Base-by-base conservation (phyloP, 1,140 invertebrate species). In the Camponotus floridanus region DNA sequence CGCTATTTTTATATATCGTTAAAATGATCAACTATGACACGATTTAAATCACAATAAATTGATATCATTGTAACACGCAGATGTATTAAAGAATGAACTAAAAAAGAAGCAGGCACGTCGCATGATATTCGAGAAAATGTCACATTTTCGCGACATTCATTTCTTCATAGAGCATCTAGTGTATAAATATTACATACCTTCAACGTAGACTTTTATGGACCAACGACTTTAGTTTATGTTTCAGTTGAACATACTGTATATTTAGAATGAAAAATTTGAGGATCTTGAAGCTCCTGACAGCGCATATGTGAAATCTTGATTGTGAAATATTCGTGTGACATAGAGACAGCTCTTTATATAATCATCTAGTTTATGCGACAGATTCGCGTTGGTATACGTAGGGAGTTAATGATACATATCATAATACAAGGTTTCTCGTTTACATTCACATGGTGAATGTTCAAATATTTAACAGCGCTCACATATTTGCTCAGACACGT, bases 31-130 rank as follows among this genome's bases (percentile, higher is more conserved):
- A 57, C 39, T 71, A 65, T 57, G 59, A 39, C 80, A 11, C 64
- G 57, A 42, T 48, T n/a, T 88, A 88, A 88, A 88, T 55, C 42
- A 74, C 51, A 79, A 59, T 88, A 88, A 85, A 88, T 88, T 87
- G 87, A 88, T 61, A 87, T 87, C 71, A 62, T 84, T 62, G 70
- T 71, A 57, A 57, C 21, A 39, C 18, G 39, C 31, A 33, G 64
- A 76, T 59, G 21, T 26, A 57, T 3, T 21, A 71, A 33, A 18
- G n/a, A 26, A 74, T 45, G 51, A 59, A 39, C 6, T 45, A 33
- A 48, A 26, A 26, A 26, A 59, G 2, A n/a, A n/a, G 31, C 26
- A 2, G 57, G 62, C 21, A 26, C 26, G 33, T 59, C 8, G 55
- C 8, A 6, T 26, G 59, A 71, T 6, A n/a, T 74, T n/a, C 68